A percentile compares a stretch with the other conserved stretches of the same genome.
Evolutionary conservation across 92 coral and sea anemone genomes (phyloP).

Genomic region (Zoanthus sansibaricus): DNA sequence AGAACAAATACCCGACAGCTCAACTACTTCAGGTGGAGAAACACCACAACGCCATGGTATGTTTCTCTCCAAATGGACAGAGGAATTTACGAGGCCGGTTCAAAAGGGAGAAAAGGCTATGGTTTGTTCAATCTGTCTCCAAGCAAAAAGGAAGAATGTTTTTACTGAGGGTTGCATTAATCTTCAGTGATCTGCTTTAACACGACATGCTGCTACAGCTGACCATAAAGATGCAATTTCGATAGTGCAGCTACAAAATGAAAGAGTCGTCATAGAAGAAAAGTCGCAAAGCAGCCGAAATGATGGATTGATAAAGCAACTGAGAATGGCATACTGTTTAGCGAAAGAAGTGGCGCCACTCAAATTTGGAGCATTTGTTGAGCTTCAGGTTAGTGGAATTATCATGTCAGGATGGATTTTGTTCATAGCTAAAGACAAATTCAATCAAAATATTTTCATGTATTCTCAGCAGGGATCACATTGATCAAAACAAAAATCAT

Average conservation of each 20-base stretch:
- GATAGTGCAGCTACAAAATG: slow-evolving; percentile 36
- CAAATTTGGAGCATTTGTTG: slow-evolving; percentile 36
- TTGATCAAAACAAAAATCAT: neutral
- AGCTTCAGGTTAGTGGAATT: slow-evolving; percentile 45
- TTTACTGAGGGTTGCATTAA: slow-evolving; percentile 50
- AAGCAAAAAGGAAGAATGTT: slow-evolving; percentile 45
- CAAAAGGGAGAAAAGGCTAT: slow-evolving; percentile 32
- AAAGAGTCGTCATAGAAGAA: slow-evolving; percentile 37
- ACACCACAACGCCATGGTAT: slow-evolving; percentile 26
- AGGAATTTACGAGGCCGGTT: slow-evolving; percentile 30
- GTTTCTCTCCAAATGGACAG: slow-evolving; percentile 27
- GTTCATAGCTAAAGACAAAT: too few relatives aligned
- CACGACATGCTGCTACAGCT: slow-evolving; percentile 37
- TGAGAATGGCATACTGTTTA: slow-evolving; percentile 45
- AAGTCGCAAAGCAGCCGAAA: neutral
- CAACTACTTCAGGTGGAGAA: slow-evolving; percentile 36
- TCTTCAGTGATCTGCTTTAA: slow-evolving; percentile 30
- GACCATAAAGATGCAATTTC: slow-evolving; percentile 48
- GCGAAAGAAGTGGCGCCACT: slow-evolving; percentile 43
- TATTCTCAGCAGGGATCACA: neutral
- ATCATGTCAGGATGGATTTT: slow-evolving; percentile 24
- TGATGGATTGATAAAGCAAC: slow-evolving; percentile 32
- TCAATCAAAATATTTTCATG: slow-evolving; percentile 28
- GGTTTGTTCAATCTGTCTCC: slow-evolving; percentile 19
- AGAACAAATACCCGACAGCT: neutral